Evolutionary conservation across 2,797 vertebrate genomes (phyloP), one percentile per base, ranked within the genome.

Genomic region (Leptodactylus fallax): DNA sequence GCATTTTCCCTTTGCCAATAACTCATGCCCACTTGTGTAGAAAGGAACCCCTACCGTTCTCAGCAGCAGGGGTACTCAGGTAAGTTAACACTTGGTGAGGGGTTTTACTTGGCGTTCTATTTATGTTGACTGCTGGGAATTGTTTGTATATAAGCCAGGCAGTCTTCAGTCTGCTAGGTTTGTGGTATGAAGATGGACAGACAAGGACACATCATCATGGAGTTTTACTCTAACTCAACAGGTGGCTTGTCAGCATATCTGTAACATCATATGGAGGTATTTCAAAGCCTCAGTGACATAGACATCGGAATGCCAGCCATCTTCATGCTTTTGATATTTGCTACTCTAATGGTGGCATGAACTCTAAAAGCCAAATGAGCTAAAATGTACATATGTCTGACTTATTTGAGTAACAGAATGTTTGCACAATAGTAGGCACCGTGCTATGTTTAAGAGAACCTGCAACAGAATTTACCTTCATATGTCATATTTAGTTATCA

Each of bases 231-330:
- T 90, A 90, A 83, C 88, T 87, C 87, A 90, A 94, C 94, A 95
- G 94, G 94, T 95, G 95, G 92, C 92, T 93, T 93, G 93, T 94
- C 92, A 94, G 92, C 91, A 92, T 93, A 88, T 87, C 88, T 94
- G 94, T 95, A 94, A 95, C 93, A 92, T 94, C 94, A 94, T 95
- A 95, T 94, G 91, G 92, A 92, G 90, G 89, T 91, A 93, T 93
- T 91, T 91, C 90, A 91, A 91, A 94, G 93, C 93, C 94, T 94
- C 91, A 90, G 91, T 81, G 65, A 91, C 91, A 93, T 82, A 90
- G 91, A 88, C 90, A 91, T 0, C 91, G 94, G 94, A 90, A 93
- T 91, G 91, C 86, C 91, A 93, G 63, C 89, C 93, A 94, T 93
- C 93, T 83, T 83, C 90, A 86, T 89, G 92, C 90, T 93, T 94